Percentiles rank a stretch among this genome's conserved stretches.
phyloP scores from a whole-genome alignment of 2,113 vertebrate species.

The Scortum barcoo region DNA sequence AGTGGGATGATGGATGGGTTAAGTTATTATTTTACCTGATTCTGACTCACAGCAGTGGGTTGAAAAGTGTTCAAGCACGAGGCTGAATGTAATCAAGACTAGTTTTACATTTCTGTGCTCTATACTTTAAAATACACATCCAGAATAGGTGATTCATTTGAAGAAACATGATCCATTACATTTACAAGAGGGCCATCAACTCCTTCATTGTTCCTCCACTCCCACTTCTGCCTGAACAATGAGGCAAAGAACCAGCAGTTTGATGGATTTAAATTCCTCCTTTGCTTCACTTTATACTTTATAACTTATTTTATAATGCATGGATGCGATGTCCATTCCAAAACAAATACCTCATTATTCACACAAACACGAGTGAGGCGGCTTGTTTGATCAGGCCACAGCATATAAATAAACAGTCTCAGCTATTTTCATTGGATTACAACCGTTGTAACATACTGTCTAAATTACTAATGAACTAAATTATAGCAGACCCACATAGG shows the following conservation, averaged over 20 bases:
- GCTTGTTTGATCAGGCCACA: constrained; percentile 63
- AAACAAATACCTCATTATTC: constrained; percentile 45
- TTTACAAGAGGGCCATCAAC: not conserved
- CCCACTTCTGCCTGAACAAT: not conserved
- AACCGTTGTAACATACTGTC: constrained; percentile 41
- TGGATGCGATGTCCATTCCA: constrained; percentile 8
- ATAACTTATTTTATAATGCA: constrained; percentile 7
- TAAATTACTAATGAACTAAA: constrained; percentile 61
- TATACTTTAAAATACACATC: constrained; percentile 2
- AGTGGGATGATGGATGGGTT: constrained; percentile 21
- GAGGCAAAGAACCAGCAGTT: not conserved
- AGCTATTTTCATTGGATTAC: constrained; percentile 34
- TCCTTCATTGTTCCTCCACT: not conserved
- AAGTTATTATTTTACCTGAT: constrained; percentile 36
- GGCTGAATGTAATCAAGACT: constrained; percentile 13
- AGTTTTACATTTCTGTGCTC: not conserved
- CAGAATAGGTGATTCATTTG: constrained; percentile 5
- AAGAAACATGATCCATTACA: not conserved
- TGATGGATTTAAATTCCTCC: constrained; percentile 8
- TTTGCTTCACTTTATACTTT: constrained; percentile 7
- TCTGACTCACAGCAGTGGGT: constrained; percentile 23
- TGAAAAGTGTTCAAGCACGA: constrained; percentile 12
- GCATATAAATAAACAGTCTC: constrained; percentile 55
- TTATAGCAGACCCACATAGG: constrained; percentile 41
- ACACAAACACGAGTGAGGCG: constrained; percentile 38